Evolutionary conservation across 2,888 invertebrate genomes (phyloP), one percentile per base, ranked within the genome.

Genomic region (Crioceris asparagi): DNA sequence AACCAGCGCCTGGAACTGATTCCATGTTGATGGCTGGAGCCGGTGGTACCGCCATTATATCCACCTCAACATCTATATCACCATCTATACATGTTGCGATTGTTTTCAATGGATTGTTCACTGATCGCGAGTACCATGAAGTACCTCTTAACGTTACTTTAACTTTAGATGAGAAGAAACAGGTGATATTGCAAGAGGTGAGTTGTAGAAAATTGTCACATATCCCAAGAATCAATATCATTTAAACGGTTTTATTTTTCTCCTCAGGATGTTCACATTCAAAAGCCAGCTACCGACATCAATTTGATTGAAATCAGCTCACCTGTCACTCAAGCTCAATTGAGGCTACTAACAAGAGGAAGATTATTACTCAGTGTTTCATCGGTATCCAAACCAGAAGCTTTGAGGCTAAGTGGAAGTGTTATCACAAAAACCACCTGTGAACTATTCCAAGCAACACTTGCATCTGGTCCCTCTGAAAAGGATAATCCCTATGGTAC

Each of bases 31-130:
- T 70, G 75, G 71, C 66, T 43, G 83, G 70, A 51, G 78, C 69
- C 50, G 87, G 85, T 53, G 91, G 87, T 2, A 88, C 88, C 1
- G 90, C 88, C 1, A 79, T 88, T 19, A 80, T 91, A 1, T 84
- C 87, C 0, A 83, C 83, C 0, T 82, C 79, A 1, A 81, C 83
- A 8, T 78, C 84, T 0, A 77, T 83, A 2, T 78, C 83, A 0
- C 85, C 88, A 0, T 83, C 83, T 21, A 74, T 90, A 40, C 84
- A 88, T 58, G 61, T 88, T 25, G 83, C 84, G 0, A 63, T 88
- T 3, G 74, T 86, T 1, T 87, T 87, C 59, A 87, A 86, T 53
- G 88, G 90, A 7, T 70, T 88, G 2, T 85, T 88, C 49, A 67
- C 74, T 1, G 66, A 74, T 0, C 70, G 72, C 30, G 76, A 80